Evolutionary conservation across 2,888 invertebrate species (phyloP), one percentile per base, ranked within the genome.

Genomic region (Kuschelorhynchus macadamiae): DNA sequence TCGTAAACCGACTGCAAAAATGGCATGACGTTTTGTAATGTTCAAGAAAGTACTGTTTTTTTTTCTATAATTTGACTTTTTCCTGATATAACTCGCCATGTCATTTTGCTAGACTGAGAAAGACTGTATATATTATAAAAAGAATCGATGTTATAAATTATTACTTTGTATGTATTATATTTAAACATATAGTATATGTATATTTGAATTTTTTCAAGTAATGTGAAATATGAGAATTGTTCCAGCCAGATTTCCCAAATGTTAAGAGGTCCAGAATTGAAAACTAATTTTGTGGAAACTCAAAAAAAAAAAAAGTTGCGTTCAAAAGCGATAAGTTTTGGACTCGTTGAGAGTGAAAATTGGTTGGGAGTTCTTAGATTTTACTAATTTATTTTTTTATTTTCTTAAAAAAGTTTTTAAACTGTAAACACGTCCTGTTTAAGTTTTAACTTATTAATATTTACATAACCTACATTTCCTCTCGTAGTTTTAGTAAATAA

Each of bases 381-480:
- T 36, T n/a, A 36, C 12, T 9, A 8, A 2, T 36, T 36, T 36
- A 42, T 42, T 55, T 55, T 42, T n/a, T 41, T 52, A 18, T 33
- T 39, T 16, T 8, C 39, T 4, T 11, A 21, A 33, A 20, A n/a
- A 39, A 20, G 0, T 16, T 53, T 52, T 41, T 55, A 30, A 17
- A 30, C 42, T 55, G 55, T 55, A 42, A 25, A 55, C 55, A 42
- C 20, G 16, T 39, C 41, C 39, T 21, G 55, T 30, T 32, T 55
- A 55, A 55, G 41, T 42, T 55, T 55, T 55, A 42, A 55, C 41
- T 55, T 55, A 55, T 55, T 55, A 18, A 55, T n/a, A 11, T 42
- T 55, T 55, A 41, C 5, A 25, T 36, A 4, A 30, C 9, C 4
- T 4, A 11, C 11, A 36, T 42, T 41, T 42, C 14, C 42, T 53